Base-by-base conservation (phyloP, 2,797 vertebrate species). In the Glossophaga mutica region DNA sequence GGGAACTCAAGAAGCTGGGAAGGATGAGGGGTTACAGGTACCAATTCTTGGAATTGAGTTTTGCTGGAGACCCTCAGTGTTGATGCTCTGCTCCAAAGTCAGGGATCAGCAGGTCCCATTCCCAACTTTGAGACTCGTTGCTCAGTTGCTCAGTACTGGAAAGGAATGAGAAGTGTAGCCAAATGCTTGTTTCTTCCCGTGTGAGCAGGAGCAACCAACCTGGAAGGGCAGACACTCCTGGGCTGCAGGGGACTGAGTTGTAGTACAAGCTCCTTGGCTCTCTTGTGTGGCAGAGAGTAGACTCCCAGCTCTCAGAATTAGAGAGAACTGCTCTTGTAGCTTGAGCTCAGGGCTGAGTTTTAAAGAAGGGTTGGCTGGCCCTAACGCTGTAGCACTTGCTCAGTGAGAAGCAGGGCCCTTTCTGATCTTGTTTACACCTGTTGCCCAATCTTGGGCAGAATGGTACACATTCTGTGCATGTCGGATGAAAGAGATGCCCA, bases 281-380 rank as follows among this genome's bases (percentile, higher is more conserved):
- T 94, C 86, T 26, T 57, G 0, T 5, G 74, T 52, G 70, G n/a
- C 81, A 79, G 50, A 79, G 24, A 32, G 55, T 6, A 21, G 18
- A 79, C 67, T 87, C 87, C 57, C 52, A 68, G 73, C 34, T 70
- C n/a, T 91, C 68, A 32, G 83, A 79, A 59, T 0, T 52, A n/a
- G 81, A 37, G 91, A 92, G 44, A 52, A 11, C 24, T 34, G 57
- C 67, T 90, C 82, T 87, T 59, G 22, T 0, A 55, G 87, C 83
- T 82, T 73, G 71, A 90, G 73, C 96, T 94, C 87, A 78, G 91
- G 87, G 76, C 39, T 18, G 10, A 32, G 79, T 91, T 70, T 89
- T 85, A 22, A 81, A 76, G 59, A 77, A 86, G 50, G 79, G 48
- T 59, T 32, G 88, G 39, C 87, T 48, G 88, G 82, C 50, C 81